These are phyloP conservation scores for Ellobius talpinus DNA, from an alignment of 2,113 vertebrate genomes.

Conservation along the genomic window DNA sequence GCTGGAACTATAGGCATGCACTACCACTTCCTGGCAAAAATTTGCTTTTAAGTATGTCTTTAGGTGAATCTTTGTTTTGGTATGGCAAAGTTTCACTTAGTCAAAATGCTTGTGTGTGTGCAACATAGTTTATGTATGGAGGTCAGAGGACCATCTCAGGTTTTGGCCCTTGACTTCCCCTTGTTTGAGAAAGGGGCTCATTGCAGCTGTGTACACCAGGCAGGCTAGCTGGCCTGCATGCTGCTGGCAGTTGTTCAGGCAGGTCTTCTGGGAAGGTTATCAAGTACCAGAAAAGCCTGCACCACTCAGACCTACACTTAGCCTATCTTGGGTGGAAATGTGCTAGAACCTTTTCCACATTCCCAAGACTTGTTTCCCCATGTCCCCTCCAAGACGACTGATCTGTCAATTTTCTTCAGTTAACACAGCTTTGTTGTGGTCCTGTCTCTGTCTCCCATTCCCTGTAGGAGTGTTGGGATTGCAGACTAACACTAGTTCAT, in stretches of 20 bases:
- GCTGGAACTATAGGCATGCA: too few species aligned
- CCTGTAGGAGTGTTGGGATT: background rate
- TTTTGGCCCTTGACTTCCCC: background rate
- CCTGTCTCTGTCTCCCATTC: background rate
- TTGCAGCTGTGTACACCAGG: background rate
- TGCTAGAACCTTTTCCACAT: background rate
- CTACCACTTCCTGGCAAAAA: background rate
- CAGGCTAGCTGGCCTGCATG: background rate
- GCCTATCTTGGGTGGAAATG: background rate
- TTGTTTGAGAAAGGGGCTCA: background rate
- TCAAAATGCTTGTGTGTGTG: background rate
- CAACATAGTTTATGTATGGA: background rate
- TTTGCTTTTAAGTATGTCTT: background rate
- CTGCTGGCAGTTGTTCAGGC: background rate
- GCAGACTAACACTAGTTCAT: background rate
- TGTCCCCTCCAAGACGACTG: background rate
- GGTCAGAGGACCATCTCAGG: background rate
- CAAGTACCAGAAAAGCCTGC: background rate
- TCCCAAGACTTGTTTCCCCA: background rate
- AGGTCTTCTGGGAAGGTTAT: background rate
- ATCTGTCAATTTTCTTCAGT: background rate
- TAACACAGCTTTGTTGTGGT: background rate
- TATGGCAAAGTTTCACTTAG: background rate
- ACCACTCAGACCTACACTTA: background rate
- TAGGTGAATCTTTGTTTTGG: too few species aligned